These are phyloP conservation scores for Ardeotis arabs DNA, from an alignment of 2,113 vertebrate genomes.

Conservation along the genomic window DNA sequence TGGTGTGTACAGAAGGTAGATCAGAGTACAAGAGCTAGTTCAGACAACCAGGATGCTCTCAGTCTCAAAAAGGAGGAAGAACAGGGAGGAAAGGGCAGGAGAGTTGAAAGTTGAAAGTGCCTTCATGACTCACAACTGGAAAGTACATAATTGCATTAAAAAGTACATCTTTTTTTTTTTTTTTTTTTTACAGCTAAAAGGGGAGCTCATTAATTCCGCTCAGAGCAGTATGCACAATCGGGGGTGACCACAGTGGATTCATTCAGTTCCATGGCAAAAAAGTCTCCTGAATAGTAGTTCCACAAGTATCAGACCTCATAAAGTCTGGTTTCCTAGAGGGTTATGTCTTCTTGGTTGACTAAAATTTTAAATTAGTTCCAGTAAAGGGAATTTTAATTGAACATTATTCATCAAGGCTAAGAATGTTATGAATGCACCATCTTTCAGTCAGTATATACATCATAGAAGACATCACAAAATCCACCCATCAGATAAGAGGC, in stretches of 20 bases:
- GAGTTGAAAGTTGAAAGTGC: background rate
- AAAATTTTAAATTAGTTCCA: background rate
- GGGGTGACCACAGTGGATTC: background rate
- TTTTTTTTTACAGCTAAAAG: background rate
- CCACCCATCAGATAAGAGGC: background rate
- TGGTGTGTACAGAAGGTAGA: background rate
- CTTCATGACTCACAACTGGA: background rate
- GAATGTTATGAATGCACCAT: background rate
- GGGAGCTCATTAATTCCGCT: background rate
- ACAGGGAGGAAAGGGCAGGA: background rate
- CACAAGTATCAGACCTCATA: background rate
- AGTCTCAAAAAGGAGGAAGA: background rate
- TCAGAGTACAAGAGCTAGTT: background rate
- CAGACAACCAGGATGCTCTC: background rate
- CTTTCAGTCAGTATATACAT: background rate
- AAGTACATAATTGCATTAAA: background rate
- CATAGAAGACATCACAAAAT: background rate
- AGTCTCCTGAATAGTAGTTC: background rate
- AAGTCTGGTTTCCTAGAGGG: background rate
- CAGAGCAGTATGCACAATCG: background rate
- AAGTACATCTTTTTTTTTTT: background rate
- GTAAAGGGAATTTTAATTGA: background rate
- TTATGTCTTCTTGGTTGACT: background rate
- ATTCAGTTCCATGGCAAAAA: background rate
- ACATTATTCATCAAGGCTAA: background rate